Conservation (phyloP, 2,888 invertebrate species). For the Rotaria sp. region DNA sequence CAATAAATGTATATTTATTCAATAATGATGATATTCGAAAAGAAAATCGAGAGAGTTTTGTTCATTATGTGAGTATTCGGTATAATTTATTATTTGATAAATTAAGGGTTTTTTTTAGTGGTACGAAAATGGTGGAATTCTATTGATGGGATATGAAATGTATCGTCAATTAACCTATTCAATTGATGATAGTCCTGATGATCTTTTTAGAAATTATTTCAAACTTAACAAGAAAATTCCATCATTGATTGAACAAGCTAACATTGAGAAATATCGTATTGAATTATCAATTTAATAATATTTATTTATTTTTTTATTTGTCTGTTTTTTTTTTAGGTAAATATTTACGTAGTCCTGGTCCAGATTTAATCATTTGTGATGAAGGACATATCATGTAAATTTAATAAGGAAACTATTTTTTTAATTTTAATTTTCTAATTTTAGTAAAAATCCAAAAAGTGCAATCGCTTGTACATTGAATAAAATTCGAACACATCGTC, state of each 20-base stretch:
- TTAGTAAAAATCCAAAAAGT: neutral
- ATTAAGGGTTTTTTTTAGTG: neutral
- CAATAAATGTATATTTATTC: neutral
- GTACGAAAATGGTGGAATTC: neutral
- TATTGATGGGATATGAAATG: neutral
- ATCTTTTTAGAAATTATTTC: too few species aligned
- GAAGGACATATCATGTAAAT: slow-evolving; percentile 77
- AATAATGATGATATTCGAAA: neutral
- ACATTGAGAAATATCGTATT: neutral
- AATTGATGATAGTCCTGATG: neutral
- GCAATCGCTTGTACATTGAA: slow-evolving; percentile 61
- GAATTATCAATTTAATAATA: neutral
- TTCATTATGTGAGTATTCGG: neutral
- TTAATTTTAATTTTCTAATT: neutral
- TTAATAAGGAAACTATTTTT: too few species aligned
- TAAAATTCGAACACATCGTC: slow-evolving; percentile 69
- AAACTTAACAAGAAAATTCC: neutral
- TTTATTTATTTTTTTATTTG: too few species aligned
- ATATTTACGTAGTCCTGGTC: neutral
- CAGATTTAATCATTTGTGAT: slow-evolving; percentile 61
- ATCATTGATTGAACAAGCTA: neutral
- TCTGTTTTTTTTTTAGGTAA: neutral
- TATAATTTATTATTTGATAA: neutral
- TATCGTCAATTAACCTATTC: neutral
- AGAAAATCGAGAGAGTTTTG: neutral